These are phyloP conservation scores for Plutomurus gul DNA, from an alignment of 1,140 invertebrate species.

Conservation along the genomic window DNA sequence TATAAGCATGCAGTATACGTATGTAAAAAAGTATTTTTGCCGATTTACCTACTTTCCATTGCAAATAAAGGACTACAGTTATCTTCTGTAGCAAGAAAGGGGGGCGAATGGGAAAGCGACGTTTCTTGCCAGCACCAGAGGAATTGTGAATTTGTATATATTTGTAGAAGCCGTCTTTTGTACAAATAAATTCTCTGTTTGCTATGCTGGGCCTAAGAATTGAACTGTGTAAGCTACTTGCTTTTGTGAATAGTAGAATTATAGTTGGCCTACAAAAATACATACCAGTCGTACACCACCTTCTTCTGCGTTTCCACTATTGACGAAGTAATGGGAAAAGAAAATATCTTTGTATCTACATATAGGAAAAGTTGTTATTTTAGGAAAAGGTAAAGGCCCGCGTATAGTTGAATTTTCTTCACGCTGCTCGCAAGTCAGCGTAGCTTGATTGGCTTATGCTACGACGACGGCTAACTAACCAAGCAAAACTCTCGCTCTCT, in stretches of 20 bases:
- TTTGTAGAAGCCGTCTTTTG: neutral
- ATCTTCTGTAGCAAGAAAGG: neutral
- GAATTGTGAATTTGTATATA: constrained; percentile 15
- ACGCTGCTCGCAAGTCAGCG: neutral
- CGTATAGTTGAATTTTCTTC: neutral
- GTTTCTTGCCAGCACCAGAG: neutral
- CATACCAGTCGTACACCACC: neutral
- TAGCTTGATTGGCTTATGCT: constrained; percentile 7
- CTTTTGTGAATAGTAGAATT: neutral
- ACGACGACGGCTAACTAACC: neutral
- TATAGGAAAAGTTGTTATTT: constrained; percentile 21
- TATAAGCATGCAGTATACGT: neutral
- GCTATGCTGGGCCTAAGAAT: neutral
- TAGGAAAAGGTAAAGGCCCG: neutral
- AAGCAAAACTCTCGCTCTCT: neutral
- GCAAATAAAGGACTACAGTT: constrained; percentile 12
- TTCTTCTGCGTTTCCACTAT: neutral
- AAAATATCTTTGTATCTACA: constrained; percentile 11
- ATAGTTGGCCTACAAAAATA: neutral
- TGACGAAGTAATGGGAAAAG: neutral
- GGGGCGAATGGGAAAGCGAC: neutral
- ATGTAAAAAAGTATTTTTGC: constrained; percentile 5
- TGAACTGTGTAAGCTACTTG: neutral
- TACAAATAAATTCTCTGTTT: neutral
- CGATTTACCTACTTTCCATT: constrained; percentile 26